Conservation (phyloP, 2,113 vertebrate genomes). For the Gallinago undulata region DNA sequence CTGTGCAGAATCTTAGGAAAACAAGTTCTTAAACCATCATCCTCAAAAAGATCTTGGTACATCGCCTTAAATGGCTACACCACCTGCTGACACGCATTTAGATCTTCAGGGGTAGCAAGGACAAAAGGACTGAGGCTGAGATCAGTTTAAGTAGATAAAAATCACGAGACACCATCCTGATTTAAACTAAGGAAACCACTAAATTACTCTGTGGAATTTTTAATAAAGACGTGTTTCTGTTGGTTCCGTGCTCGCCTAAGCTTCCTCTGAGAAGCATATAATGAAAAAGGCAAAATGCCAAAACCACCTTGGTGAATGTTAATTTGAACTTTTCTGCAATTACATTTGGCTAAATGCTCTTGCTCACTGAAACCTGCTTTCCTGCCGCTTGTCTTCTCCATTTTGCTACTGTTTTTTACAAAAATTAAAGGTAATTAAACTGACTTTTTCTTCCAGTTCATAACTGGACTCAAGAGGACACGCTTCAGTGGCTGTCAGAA, state of each 20-base stretch:
- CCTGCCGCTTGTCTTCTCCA: neutral
- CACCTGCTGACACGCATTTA: neutral
- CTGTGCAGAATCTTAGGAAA: neutral
- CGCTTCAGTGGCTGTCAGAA: constrained; percentile 92
- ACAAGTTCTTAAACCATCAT: neutral
- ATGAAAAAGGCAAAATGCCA: constrained; percentile 36
- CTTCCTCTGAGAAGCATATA: neutral
- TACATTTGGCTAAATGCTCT: neutral
- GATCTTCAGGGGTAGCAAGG: neutral
- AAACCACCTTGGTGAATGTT: neutral
- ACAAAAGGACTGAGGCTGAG: neutral
- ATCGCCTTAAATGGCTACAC: neutral
- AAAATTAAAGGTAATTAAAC: neutral
- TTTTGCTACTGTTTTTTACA: neutral
- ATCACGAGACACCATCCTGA: neutral
- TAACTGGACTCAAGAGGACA: constrained; percentile 97
- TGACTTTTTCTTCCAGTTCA: constrained; percentile 81
- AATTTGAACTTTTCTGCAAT: neutral
- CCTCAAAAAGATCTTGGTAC: neutral
- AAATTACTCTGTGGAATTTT: constrained; percentile 21
- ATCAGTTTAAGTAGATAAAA: neutral
- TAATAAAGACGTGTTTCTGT: constrained; percentile 34
- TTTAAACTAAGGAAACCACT: neutral
- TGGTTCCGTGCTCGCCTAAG: neutral
- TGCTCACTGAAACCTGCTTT: neutral